Base-by-base conservation (phyloP, 2,888 invertebrate genomes). In the Herminia tarsipennalis region DNA sequence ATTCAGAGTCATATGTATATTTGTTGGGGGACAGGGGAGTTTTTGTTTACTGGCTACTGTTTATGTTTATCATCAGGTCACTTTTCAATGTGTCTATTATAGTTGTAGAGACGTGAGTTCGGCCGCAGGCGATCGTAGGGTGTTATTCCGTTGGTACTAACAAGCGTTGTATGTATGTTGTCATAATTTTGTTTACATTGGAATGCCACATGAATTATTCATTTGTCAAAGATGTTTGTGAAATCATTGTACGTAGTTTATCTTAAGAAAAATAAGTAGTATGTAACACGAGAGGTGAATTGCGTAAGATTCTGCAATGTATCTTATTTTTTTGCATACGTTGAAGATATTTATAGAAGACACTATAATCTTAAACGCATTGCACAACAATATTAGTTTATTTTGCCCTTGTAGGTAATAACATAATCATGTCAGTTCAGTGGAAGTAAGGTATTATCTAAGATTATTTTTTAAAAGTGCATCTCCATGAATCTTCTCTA, bases 1-100 rank as follows among this genome's bases (percentile, higher is more conserved):
- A 12, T 28, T 20, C 13, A 44, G 9, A 20, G 38, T 8, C 8
- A 36, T 43, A 38, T 50, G 25, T 29, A 43, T 16, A 20, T 17
- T 18, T 1, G 1, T 9, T 13, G 49, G 44, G 56, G 45, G 41
- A 52, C 20, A 45, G 6, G 49, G 58, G 28, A 62, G 75, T 43
- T 66, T 73, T 33, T 4, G 9, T 6, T 42, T 42, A 25, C 32
- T 73, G 73, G 73, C 49, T 40, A 43, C 29, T 64, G 58, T 68
- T 69, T 69, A 66, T 70, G 72, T 70, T 73, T 76, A 78, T 76
- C 73, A 71, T 58, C 48, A 47, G 46, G 43, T 61, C 66, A 70
- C 61, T 66, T 77, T 75, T 80, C 75, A 78, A 81, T 79, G 73
- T 72, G 73, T 78, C 73, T 74, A 78, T 78, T 81, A 83, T 78